These are phyloP conservation scores for Notodonta ziczac DNA, from an alignment of 2,888 invertebrate species.

Conservation along the genomic window DNA sequence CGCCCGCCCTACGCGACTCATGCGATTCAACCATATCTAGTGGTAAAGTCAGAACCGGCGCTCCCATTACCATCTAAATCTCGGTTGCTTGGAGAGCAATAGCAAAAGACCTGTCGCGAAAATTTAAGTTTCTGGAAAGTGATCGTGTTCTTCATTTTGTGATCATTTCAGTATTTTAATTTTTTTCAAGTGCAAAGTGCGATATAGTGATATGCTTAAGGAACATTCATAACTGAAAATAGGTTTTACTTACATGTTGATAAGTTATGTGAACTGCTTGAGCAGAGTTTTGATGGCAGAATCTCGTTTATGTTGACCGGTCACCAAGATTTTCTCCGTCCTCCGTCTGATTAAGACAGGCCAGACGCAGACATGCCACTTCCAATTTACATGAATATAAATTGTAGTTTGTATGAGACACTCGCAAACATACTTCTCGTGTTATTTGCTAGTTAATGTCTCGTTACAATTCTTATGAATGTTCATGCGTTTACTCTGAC, in stretches of 20 bases:
- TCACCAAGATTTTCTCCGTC: constrained; percentile 48
- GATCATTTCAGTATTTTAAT: not conserved
- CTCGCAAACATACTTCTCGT: constrained; percentile 46
- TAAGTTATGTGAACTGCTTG: constrained; percentile 26
- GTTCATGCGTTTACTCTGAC: constrained; percentile 30
- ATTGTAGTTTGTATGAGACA: constrained; percentile 50
- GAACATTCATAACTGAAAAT: not conserved
- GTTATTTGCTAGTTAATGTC: constrained; percentile 50
- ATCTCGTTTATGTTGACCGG: constrained; percentile 35
- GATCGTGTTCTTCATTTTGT: constrained; percentile 33
- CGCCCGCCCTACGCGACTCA: constrained; percentile 70
- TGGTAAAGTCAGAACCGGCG: constrained; percentile 28
- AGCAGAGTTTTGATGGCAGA: constrained; percentile 14
- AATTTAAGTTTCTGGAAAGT: constrained; percentile 38
- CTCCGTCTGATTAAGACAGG: constrained; percentile 56
- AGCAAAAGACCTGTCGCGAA: constrained; percentile 38
- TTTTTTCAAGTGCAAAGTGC: not conserved
- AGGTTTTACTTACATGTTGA: not conserved
- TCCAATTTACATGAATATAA: constrained; percentile 60
- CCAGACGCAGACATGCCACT: constrained; percentile 61
- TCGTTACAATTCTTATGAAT: constrained; percentile 41
- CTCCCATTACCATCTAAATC: constrained; percentile 19
- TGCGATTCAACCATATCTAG: constrained; percentile 56
- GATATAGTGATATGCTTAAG: not conserved
- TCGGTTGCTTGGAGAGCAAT: constrained; percentile 14